Base-by-base conservation (phyloP, 2,797 vertebrate genomes). In the Poeciliopsis presidionis region DNA sequence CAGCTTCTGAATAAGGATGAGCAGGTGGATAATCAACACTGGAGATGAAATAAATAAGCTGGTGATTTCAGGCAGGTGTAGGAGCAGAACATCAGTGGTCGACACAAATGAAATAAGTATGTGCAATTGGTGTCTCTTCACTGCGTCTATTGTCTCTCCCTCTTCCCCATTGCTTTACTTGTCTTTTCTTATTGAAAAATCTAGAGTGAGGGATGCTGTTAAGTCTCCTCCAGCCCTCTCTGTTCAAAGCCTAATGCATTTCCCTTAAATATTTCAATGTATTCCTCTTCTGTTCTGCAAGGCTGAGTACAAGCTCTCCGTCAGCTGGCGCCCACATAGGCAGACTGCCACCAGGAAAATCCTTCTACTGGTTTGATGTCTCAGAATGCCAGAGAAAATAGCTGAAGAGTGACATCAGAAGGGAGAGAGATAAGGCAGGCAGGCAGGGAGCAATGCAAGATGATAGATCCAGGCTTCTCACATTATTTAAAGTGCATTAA, bases 231-330 rank as follows among this genome's bases (percentile, higher is more conserved):
- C 79, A 61, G 18, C 87, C 47, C 77, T 80, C 85, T 85, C 84
- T 30, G 53, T 86, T 89, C 90, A 90, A 84, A 91, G 88, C 91
- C 53, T 96, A 96, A 96, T 95, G 95, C 91, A 88, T 91, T 95
- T 90, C 84, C 84, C 84, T 89, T 96, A 93, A 96, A 96, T 96
- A 95, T 96, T 96, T 96, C 89, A 95, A 91, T 81, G 86, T 76
- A 79, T 86, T 89, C 80, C 84, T 76, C 78, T 78, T 90, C 79
- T 86, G 82, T 88, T 92, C 90, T 86, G 86, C 87, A 80, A 86
- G 87, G 86, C 72, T 89, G 89, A 93, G 85, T 84, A 85, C 87
- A 82, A 81, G 80, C 79, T 49, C 77, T 84, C 70, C 67, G 55
- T 90, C 80, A 84, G 85, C 87, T 78, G 43, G 86, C 41, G 82